Evolutionary conservation across 2,888 invertebrate species (phyloP).

Genomic region (Mechanitis mazaeus): DNA sequence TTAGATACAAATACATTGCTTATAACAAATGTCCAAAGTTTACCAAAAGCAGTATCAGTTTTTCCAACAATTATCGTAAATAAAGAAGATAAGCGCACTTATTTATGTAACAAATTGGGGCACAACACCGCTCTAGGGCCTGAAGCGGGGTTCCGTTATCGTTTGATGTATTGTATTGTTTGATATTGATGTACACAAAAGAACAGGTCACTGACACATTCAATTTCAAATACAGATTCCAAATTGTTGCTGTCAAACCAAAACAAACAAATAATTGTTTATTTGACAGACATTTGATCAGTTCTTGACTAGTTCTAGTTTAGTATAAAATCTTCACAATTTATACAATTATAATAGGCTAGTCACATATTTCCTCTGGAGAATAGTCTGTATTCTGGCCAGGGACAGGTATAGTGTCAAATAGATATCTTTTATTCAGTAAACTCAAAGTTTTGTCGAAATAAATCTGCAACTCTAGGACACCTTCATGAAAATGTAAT

Average conservation of each 20-base stretch:
- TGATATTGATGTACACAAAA: slow-evolving; percentile 15
- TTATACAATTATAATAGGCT: not conserved
- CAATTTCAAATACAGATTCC: slow-evolving; percentile 3
- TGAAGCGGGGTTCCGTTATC: slow-evolving; percentile 15
- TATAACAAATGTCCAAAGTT: slow-evolving; percentile 36
- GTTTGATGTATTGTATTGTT: slow-evolving; percentile 19
- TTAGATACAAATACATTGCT: slow-evolving; percentile 14
- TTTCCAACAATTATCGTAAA: slow-evolving; percentile 55
- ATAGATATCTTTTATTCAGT: slow-evolving; percentile 74
- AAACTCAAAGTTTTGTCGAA: slow-evolving; percentile 70
- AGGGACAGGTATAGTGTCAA: slow-evolving; percentile 61
- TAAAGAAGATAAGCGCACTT: slow-evolving; percentile 53
- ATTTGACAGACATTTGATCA: no score
- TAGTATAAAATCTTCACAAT: no score
- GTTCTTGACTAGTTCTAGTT: no score
- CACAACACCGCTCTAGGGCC: slow-evolving; percentile 47
- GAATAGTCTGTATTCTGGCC: slow-evolving; percentile 57
- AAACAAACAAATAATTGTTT: no score
- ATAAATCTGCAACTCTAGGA: slow-evolving; percentile 68
- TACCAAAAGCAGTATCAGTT: slow-evolving; percentile 40
- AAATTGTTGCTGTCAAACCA: not conserved
- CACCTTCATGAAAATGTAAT: slow-evolving; percentile 74
- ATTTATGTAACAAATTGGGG: slow-evolving; percentile 48
- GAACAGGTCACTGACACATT: slow-evolving; percentile 4
- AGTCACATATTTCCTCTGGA: not conserved